Evolutionary conservation across 2,113 vertebrate genomes (phyloP), one percentile per base, ranked within the genome.

Genomic region (Xiphophorus couchianus): DNA sequence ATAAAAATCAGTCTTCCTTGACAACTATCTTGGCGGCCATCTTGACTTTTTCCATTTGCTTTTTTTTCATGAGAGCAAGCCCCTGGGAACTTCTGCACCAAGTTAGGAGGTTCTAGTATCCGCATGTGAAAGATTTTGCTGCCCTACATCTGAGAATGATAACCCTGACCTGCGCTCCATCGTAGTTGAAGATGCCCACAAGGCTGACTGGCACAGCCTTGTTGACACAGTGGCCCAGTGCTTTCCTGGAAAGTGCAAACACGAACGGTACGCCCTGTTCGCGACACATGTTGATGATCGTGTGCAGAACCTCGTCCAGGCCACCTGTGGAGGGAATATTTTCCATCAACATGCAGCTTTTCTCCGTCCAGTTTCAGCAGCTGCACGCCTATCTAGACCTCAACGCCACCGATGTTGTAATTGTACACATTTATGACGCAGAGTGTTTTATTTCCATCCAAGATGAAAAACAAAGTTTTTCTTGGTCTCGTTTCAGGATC

Each of bases 161-260:
- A 5, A 17, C 28, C 0, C 95, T 92, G 81, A 99, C 98, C 96
- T 99, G 97, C 61, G 98, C 98, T 0, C 98, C 98, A 17, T 98
- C 98, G 0, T 98, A 99, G 90, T 98, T 99, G 91, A 99, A 99
- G 87, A 99, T 96, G n/a, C 98, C 98, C 78, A 99, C 98, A 68
- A 98, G 94, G 0, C 96, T 99, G 78, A 99, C 98, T 2, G 98
- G 98, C 62, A 99, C 98, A 0, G 95, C 95, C 93, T 99, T 99
- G 90, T 96, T 98, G 86, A 99, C 91, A 61, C 97, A 98, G 64
- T 95, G 96, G 7, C 98, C 98, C n/a, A 99, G 88, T 42, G 96
- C 95, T 91, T 96, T 99, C 84, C 97, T 96, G 76, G 96, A 97
- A 4, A 99, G 96, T 1, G 97, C 98, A 28, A 99, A 99, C 54